A percentile compares a stretch with the other conserved stretches of the same genome.
phyloP scores from a whole-genome alignment of 2,888 invertebrate genomes.

The Anticlea derivata region DNA sequence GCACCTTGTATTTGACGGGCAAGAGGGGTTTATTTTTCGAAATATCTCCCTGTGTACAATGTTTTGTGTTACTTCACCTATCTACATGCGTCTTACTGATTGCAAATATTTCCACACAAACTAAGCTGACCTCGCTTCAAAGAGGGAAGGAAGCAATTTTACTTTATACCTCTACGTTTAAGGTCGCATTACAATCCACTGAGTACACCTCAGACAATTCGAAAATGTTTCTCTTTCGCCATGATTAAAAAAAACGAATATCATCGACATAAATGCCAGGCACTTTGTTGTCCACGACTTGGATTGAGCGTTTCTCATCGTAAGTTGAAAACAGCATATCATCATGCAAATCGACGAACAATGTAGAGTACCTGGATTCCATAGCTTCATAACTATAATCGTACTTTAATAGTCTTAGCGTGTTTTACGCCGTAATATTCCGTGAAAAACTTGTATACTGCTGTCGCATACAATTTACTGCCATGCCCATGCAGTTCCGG shows the following conservation, averaged over 20 bases:
- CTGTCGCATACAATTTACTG: slow-evolving; percentile 32
- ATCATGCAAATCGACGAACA: slow-evolving; percentile 10
- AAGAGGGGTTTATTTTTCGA: slow-evolving; percentile 22
- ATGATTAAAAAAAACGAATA: slow-evolving; percentile 22
- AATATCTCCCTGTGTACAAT: not conserved
- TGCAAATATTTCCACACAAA: slow-evolving; percentile 29
- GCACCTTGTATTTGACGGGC: slow-evolving; percentile 42
- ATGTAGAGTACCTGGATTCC: no score
- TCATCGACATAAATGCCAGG: slow-evolving; percentile 16
- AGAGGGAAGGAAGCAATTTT: slow-evolving; percentile 61
- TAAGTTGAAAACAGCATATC: slow-evolving; percentile 19
- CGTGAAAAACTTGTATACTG: slow-evolving; percentile 22
- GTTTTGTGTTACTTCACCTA: not conserved
- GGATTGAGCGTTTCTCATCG: slow-evolving; percentile 12
- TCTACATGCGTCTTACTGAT: slow-evolving; percentile 21
- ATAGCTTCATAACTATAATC: slow-evolving; percentile 19
- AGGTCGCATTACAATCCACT: slow-evolving; percentile 41
- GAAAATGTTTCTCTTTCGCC: slow-evolving; percentile 31
- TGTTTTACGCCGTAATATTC: slow-evolving; percentile 17
- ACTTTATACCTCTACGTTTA: slow-evolving; percentile 36
- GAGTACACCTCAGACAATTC: slow-evolving; percentile 33
- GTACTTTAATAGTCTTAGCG: slow-evolving; percentile 22
- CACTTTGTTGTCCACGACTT: slow-evolving; percentile 15
- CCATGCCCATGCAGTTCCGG: slow-evolving; percentile 32
- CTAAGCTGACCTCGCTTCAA: slow-evolving; percentile 27